phyloP scores from a whole-genome alignment of 2,888 invertebrate species.

The Phyllotreta cruciferae region DNA sequence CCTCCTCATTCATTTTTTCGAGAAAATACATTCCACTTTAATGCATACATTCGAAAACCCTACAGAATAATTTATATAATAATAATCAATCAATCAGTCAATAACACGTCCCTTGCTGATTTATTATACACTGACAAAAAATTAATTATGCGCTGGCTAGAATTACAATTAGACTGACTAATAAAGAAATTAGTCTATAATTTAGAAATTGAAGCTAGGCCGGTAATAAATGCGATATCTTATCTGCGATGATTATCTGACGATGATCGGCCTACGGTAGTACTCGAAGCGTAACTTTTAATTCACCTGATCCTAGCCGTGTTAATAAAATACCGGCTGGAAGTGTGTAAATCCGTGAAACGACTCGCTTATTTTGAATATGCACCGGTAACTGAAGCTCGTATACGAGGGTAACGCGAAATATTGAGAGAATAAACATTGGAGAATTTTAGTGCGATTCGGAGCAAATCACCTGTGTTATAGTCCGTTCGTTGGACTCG shows the following conservation, averaged over 20 bases:
- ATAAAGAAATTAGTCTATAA: slow-evolving; percentile 21
- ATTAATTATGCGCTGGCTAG: no score
- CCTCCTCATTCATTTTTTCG: slow-evolving; percentile 11
- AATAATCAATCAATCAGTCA: no score
- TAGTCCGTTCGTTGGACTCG: no score
- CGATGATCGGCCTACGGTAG: slow-evolving; percentile 27
- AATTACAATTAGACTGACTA: background rate
- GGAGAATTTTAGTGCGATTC: no score
- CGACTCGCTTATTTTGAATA: slow-evolving; percentile 20
- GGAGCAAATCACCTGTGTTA: no score
- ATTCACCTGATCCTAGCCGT: slow-evolving; percentile 21
- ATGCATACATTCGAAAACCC: no score
- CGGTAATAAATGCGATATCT: slow-evolving; percentile 23
- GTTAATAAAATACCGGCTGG: slow-evolving; percentile 21
- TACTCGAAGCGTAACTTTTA: slow-evolving; percentile 28
- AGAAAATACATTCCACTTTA: no score
- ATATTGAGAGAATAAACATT: no score
- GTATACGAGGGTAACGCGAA: no score
- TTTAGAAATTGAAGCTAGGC: slow-evolving; percentile 19
- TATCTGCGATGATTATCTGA: slow-evolving; percentile 26
- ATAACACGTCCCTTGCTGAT: no score
- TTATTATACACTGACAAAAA: no score
- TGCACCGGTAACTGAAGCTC: background rate
- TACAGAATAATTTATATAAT: no score
- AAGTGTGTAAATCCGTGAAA: slow-evolving; percentile 19